These are phyloP conservation scores for Hassar affinis DNA, from an alignment of 2,113 vertebrate genomes.

Conservation along the genomic window DNA sequence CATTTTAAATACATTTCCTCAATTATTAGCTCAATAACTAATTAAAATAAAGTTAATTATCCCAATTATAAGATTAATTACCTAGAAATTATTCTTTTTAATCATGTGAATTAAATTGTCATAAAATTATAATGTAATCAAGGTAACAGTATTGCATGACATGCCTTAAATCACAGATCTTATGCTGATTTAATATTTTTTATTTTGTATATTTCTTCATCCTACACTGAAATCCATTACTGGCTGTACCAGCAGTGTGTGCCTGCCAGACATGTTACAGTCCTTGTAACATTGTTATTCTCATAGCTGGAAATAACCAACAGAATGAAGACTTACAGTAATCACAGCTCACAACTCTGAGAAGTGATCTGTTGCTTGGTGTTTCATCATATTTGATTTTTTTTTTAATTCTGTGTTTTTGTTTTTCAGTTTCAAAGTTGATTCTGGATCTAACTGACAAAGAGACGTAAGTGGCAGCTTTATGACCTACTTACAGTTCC, in stretches of 20 bases:
- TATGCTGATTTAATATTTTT: not conserved
- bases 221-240: not conserved
- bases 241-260: not conserved
- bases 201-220: not conserved
- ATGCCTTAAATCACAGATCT: not conserved
- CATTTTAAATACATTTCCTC: not conserved
- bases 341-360: not conserved
- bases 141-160: not conserved
- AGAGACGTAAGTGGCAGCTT: slow-evolving; percentile 76
- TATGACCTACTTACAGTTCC: not conserved
- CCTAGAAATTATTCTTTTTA: not conserved
- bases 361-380: not conserved
- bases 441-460: slow-evolving; percentile 89
- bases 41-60: too few species aligned
- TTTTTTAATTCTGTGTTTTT: slow-evolving; percentile 23
- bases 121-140: not conserved
- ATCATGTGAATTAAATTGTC: not conserved
- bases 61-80: too few species aligned
- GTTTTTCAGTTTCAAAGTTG: slow-evolving; percentile 80
- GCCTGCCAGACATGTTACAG: not conserved
- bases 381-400: not conserved
- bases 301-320: not conserved
- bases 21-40: too few species aligned
- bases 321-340: not conserved
- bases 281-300: not conserved